Base-by-base conservation (phyloP, 92 coral and sea anemone genomes). In the Actinostola sp. region DNA sequence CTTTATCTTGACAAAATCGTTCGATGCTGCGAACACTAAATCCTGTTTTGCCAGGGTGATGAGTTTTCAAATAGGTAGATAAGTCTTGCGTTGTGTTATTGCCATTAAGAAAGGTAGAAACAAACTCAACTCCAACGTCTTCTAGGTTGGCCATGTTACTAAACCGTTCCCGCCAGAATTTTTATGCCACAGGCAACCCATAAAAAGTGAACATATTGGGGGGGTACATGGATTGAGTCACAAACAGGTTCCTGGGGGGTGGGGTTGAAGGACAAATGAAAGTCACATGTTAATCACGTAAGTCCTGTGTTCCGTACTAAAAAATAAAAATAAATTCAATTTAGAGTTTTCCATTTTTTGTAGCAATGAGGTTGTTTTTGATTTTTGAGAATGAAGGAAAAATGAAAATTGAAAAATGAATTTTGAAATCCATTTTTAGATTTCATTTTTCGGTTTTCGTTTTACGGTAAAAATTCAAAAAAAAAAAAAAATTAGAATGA, bases 61-160 rank as follows among this genome's bases (percentile, higher is more conserved):
- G 65, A 24, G 65, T 4, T 28, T 59, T 33, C 1, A 59, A 59
- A 19, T 28, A n/a, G 4, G 17, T 32, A 1, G 65, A 59, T 16
- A 59, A 36, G 21, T 32, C 36, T 59, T 59, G 36, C 24, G 65
- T 8, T 14, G 65, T 59, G 28, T 55, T 55, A 15, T 32, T 28
- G 38, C 57, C 19, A 24, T n/a, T 10, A 41, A 34, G 32, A 41
- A 70, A 70, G 49, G 0, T n/a, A 20, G 42, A 25, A 26, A 70
- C 23, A 16, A n/a, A 70, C 12, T 70, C 75, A 2, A 52, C 63
- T 30, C 75, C 75, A 0, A 70, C 44, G 21, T 67, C 52, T 53
- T 67, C 73, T 11, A 67, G 27, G 24, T 21, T 25, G 15, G 74
- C 61, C 74, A 68, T 68, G 7, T 46, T 68, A 2, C n/a, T 46